Conservation (phyloP, 2,113 vertebrate species). For the Sterrhoptilus dennistouni region DNA sequence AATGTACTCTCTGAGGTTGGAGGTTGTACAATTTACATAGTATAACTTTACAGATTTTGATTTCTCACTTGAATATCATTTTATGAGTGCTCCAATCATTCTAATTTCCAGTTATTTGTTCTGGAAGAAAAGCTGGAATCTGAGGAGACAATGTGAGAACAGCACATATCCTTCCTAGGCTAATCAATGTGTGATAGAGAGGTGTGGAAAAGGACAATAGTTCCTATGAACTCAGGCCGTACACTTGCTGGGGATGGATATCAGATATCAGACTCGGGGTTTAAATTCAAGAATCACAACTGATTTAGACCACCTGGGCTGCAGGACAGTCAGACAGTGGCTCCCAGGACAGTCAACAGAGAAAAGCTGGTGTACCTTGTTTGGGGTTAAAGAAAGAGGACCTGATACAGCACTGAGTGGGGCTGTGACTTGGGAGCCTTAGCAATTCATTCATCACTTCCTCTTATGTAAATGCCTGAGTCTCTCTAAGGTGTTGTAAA, state of each 20-base stretch:
- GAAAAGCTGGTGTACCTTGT: not conserved
- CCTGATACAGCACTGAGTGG: not conserved
- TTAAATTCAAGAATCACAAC: not conserved
- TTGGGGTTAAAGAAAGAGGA: not conserved
- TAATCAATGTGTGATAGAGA: not conserved
- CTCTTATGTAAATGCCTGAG: not conserved
- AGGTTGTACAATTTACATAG: not conserved
- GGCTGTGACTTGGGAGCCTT: not conserved
- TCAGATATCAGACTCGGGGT: not conserved
- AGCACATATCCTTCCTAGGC: not conserved
- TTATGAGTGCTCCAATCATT: not conserved
- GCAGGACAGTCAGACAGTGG: not conserved
- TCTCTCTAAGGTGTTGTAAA: not conserved
- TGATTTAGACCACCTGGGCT: not conserved
- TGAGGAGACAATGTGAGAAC: not conserved
- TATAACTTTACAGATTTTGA: not conserved
- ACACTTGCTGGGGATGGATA: not conserved
- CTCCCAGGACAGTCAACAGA: not conserved
- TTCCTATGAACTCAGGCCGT: not conserved
- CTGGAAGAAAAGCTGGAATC: not conserved
- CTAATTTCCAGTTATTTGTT: not conserved
- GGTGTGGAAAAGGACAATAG: not conserved
- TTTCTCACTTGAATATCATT: not conserved
- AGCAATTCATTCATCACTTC: not conserved
- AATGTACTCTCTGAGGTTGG: not conserved